phyloP scores from a whole-genome alignment of 2,113 vertebrate genomes.

The Lepisosteus osseus region DNA sequence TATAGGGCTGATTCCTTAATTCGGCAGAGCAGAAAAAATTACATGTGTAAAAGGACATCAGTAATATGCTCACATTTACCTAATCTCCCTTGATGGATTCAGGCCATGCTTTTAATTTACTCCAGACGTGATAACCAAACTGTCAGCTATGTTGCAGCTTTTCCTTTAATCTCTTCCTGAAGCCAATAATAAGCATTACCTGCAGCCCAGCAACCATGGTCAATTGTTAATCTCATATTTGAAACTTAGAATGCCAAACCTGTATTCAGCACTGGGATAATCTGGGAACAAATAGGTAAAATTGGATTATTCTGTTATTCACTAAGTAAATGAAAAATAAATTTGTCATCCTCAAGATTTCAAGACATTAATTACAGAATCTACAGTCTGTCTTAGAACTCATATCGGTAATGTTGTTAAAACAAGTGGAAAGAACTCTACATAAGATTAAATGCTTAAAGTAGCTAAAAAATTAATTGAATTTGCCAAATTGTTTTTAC shows the following conservation, averaged over 20 bases:
- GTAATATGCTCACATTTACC: slow-evolving; percentile 85
- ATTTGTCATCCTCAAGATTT: slow-evolving; percentile 75
- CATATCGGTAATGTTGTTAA: not conserved
- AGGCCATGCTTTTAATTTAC: slow-evolving; percentile 93
- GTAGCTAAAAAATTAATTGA: not conserved
- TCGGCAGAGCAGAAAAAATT: slow-evolving; percentile 59
- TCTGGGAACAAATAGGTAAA: slow-evolving; percentile 67
- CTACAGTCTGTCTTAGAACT: not conserved
- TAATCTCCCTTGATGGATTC: slow-evolving; percentile 91
- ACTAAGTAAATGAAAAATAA: slow-evolving; percentile 79
- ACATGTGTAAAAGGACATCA: slow-evolving; percentile 72
- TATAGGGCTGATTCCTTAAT: slow-evolving; percentile 59
- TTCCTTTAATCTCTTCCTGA: slow-evolving; percentile 83
- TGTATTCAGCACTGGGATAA: slow-evolving; percentile 72
- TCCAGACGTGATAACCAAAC: slow-evolving; percentile 88
- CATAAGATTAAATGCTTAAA: not conserved
- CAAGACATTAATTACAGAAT: slow-evolving; percentile 48
- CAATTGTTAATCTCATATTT: slow-evolving; percentile 75
- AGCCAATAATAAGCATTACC: slow-evolving; percentile 80
- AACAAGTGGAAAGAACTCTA: slow-evolving; percentile 1
- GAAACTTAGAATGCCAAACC: slow-evolving; percentile 67
- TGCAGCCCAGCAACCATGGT: slow-evolving; percentile 63
- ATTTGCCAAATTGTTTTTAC: not conserved
- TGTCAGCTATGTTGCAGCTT: slow-evolving; percentile 80
- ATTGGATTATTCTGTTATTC: slow-evolving; percentile 82